These are phyloP conservation scores for Branchipolynoe longqiensis DNA, from an alignment of 2,888 invertebrate genomes.

Conservation along the genomic window DNA sequence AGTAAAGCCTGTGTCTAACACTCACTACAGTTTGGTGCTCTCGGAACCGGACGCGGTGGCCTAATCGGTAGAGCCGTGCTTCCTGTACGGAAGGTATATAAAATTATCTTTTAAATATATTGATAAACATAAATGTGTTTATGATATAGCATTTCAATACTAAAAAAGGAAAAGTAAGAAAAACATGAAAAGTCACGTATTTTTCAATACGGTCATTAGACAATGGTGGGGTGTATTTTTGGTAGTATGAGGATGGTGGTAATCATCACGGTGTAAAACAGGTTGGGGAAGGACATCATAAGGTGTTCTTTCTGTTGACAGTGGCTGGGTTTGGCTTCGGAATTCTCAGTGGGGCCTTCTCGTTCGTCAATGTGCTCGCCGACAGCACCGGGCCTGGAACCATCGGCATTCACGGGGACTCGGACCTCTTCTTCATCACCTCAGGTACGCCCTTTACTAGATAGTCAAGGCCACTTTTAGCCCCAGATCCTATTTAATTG, in stretches of 20 bases:
- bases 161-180: background rate
- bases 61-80: no score
- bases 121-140: background rate
- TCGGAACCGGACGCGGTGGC: no score
- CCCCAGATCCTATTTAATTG: no score
- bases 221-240: no score
- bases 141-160: background rate
- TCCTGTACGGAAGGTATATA: no score
- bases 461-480: no score
- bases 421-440: conserved; percentile 93
- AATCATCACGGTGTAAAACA: no score
- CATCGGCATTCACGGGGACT: conserved; percentile 92
- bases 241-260: no score
- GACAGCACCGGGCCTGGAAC: conserved; percentile 97
- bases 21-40: no score
- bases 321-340: conserved; percentile 99
- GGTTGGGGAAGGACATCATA: no score
- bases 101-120: conserved; percentile 9
- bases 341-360: conserved; percentile 96
- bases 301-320: no score
- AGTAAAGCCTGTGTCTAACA: conserved; percentile 59
- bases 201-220: background rate
- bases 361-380: conserved; percentile 95
- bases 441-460: conserved; percentile 85
- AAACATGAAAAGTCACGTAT: background rate